Percentiles rank a stretch among this genome's conserved stretches.
phyloP scores from a whole-genome alignment of 2,888 invertebrate genomes.

The Oasisia sp. region DNA sequence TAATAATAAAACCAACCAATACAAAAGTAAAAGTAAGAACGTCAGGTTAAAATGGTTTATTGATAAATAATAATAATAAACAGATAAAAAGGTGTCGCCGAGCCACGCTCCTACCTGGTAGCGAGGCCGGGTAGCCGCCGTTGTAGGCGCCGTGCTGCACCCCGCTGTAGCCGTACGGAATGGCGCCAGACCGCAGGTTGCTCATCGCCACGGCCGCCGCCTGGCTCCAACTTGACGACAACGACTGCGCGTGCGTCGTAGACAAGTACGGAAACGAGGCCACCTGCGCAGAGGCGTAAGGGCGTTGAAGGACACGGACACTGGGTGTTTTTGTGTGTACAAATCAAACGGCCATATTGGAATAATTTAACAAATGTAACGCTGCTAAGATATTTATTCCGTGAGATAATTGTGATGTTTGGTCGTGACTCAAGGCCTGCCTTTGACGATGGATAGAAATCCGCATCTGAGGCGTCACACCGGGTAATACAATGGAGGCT shows the following conservation, averaged over 20 bases:
- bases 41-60: not conserved
- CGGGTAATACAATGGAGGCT: too few species aligned
- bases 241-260: conserved; percentile 5
- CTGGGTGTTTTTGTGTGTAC: too few species aligned
- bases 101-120: not conserved
- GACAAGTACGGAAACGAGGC: not conserved
- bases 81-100: not conserved
- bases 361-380: too few species aligned
- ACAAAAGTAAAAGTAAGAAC: too few species aligned
- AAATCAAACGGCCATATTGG: too few species aligned
- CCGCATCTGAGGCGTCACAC: too few species aligned
- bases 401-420: too few species aligned
- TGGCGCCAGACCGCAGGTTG: not conserved
- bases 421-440: too few species aligned
- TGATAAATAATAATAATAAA: conserved; percentile 21
- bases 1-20: too few species aligned
- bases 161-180: not conserved
- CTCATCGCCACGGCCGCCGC: not conserved
- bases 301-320: not conserved
- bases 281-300: not conserved
- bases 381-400: too few species aligned
- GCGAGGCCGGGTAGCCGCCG: not conserved
- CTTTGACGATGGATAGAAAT: too few species aligned
- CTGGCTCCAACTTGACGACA: not conserved
- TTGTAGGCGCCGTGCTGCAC: not conserved